Percentiles rank a stretch among this genome's conserved stretches.
Conservation (phyloP, 2,113 vertebrate genomes). For the Trichomycterus rosablanca region DNA sequence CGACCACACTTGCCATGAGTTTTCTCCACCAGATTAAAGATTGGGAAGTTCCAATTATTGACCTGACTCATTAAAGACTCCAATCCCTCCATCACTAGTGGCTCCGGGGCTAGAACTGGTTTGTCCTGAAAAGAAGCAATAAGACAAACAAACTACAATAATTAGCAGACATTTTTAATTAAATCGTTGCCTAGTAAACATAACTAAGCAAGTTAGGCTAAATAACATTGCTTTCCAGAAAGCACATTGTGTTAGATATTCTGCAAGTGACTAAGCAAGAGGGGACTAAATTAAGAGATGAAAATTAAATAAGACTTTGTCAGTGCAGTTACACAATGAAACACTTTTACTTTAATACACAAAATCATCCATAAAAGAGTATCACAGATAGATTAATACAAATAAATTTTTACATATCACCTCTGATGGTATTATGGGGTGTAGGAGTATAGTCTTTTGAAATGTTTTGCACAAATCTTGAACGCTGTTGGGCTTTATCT, state of each 20-base stretch:
- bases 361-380: too few relatives aligned
- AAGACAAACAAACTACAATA: too few relatives aligned
- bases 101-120: slow-evolving; percentile 84
- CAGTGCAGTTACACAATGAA: neutral
- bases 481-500: slow-evolving; percentile 51
- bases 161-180: too few relatives aligned
- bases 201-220: too few relatives aligned
- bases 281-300: too few relatives aligned
- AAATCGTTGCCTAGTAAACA: too few relatives aligned
- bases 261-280: too few relatives aligned
- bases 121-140: slow-evolving; percentile 77
- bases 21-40: slow-evolving; percentile 92
- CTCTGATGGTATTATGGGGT: slow-evolving; percentile 64
- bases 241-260: too few relatives aligned
- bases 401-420: slow-evolving; percentile 40
- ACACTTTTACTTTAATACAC: neutral
- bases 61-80: slow-evolving; percentile 86
- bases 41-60: slow-evolving; percentile 97
- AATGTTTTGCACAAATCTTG: slow-evolving; percentile 58
- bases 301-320: too few relatives aligned
- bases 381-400: neutral
- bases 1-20: slow-evolving; percentile 85
- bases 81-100: slow-evolving; percentile 87
- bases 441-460: slow-evolving; percentile 65
- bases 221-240: too few relatives aligned